phyloP scores from a whole-genome alignment of 1,140 invertebrate genomes.

The Drosophila ficusphila region DNA sequence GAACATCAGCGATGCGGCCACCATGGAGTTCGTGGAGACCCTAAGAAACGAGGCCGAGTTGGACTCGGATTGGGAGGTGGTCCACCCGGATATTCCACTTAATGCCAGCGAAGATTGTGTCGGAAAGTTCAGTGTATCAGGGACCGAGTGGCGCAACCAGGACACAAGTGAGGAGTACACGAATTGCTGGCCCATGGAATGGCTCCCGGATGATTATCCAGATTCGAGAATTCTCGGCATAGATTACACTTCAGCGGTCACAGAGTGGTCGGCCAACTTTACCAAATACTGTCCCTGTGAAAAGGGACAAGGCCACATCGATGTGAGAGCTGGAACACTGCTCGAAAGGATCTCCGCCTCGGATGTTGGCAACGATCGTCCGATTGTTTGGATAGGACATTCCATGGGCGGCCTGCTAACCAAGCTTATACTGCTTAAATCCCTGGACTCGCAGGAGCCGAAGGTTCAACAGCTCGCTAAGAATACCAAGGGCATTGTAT shows the following conservation, averaged over 20 bases:
- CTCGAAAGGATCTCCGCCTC: slow-evolving; percentile 87
- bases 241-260: slow-evolving; percentile 82
- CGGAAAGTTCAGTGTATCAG: slow-evolving; percentile 73
- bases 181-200: slow-evolving; percentile 92
- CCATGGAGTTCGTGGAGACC: slow-evolving; percentile 78
- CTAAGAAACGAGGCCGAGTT: slow-evolving; percentile 68
- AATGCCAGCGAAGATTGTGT: slow-evolving; percentile 59
- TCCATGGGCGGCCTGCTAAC: slow-evolving; percentile 93
- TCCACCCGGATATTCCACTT: slow-evolving; percentile 80
- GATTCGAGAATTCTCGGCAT: slow-evolving; percentile 81
- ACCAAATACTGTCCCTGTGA: slow-evolving; percentile 84
- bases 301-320: slow-evolving; percentile 85
- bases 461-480: slow-evolving; percentile 85
- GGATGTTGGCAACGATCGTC: slow-evolving; percentile 88
- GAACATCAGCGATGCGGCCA: slow-evolving; percentile 77
- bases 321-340: slow-evolving; percentile 87
- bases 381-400: slow-evolving; percentile 91
- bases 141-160: slow-evolving; percentile 79
- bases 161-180: slow-evolving; percentile 84
- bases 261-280: slow-evolving; percentile 81
- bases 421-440: slow-evolving; percentile 89
- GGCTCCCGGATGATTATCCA: slow-evolving; percentile 88
- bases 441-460: slow-evolving; percentile 85
- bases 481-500: slow-evolving; percentile 89
- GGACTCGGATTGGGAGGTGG: slow-evolving; percentile 81